phyloP scores from a whole-genome alignment of 2,113 vertebrate genomes.

The Tricholaema leucomelas region DNA sequence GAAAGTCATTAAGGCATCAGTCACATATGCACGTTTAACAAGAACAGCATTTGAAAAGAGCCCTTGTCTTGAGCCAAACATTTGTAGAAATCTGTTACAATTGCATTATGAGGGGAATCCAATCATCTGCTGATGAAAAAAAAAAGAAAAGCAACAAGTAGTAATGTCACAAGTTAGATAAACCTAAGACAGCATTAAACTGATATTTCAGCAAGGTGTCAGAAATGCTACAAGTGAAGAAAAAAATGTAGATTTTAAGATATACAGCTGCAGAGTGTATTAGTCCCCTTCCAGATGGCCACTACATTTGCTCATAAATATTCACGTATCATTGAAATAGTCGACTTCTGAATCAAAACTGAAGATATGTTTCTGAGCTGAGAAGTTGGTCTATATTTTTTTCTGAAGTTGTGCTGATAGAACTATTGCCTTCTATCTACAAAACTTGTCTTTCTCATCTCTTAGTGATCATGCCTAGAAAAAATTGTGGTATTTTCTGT shows the following conservation, averaged over 20 bases:
- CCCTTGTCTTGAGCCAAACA: background rate
- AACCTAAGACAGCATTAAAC: background rate
- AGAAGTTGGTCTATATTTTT: background rate
- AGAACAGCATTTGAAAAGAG: background rate
- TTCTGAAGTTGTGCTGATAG: background rate
- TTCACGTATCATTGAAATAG: background rate
- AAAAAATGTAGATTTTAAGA: background rate
- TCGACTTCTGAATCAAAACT: background rate
- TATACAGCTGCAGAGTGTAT: background rate
- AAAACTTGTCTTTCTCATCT: background rate
- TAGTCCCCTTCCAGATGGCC: background rate
- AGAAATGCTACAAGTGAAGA: constrained; percentile 1
- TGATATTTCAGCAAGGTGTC: background rate
- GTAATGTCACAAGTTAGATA: background rate
- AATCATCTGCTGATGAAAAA: background rate
- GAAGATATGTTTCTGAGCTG: background rate
- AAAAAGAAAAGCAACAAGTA: background rate
- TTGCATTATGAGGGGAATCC: background rate
- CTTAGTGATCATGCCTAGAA: background rate
- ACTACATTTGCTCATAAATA: no score
- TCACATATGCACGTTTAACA: background rate
- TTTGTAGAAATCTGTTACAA: background rate
- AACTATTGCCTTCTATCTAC: background rate
- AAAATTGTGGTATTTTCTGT: no score
- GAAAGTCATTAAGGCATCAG: background rate